Evolutionary conservation across 35 echinoderm and acorn worm genomes (phyloP).

Genomic region (Lytechinus variegatus): DNA sequence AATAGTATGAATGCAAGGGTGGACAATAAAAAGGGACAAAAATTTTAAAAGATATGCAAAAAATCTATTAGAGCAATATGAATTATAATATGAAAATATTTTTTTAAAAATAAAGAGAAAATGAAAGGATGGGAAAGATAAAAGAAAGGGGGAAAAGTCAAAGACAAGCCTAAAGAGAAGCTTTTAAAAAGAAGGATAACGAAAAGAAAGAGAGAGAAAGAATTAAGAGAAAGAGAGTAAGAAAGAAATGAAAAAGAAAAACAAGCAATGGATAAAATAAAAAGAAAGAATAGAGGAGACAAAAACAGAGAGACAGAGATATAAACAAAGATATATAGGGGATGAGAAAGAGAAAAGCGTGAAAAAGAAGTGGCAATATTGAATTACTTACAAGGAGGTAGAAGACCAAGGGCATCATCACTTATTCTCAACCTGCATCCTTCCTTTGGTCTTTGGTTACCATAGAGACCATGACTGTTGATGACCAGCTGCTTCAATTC

Average conservation of each 20-base stretch:
- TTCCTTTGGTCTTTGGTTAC: constrained; percentile 26
- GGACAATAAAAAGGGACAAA: no score
- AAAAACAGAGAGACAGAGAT: not conserved
- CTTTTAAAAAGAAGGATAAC: not conserved
- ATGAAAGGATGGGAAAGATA: not conserved
- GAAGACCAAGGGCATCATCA: constrained; percentile 58
- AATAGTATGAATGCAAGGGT: no score
- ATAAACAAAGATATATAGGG: no score
- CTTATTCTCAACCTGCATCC: constrained; percentile 64
- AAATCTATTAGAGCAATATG: not conserved
- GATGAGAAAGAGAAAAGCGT: no score
- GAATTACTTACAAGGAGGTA: constrained; percentile 73
- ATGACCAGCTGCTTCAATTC: constrained; percentile 65
- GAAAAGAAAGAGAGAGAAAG: no score
- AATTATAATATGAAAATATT: not conserved
- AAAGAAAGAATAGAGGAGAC: not conserved
- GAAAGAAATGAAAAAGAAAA: no score
- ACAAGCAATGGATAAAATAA: not conserved
- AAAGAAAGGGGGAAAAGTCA: not conserved
- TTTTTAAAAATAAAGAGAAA: not conserved
- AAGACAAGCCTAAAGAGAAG: not conserved
- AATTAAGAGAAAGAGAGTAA: no score
- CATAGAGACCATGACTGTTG: constrained; percentile 37
- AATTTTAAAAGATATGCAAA: no score
- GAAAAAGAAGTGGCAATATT: no score